Percentiles rank a stretch among this genome's conserved stretches.
Conservation (phyloP, 2,113 vertebrate species). For the Falcunculus frontatus region DNA sequence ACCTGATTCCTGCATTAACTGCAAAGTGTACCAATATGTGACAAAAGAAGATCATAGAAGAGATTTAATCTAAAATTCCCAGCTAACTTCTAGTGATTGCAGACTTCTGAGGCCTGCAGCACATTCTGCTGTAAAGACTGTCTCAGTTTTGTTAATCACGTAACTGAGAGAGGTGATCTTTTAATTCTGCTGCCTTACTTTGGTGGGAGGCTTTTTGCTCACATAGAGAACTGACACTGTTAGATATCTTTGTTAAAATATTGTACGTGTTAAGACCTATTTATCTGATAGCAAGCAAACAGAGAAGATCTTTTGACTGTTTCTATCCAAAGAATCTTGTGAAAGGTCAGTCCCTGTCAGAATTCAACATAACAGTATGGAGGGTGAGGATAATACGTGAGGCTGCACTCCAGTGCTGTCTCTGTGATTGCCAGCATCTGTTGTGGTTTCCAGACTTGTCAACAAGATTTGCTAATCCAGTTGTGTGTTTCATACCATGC, state of each 20-base stretch:
- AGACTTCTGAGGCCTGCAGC: not conserved
- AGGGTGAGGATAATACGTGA: not conserved
- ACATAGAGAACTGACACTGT: not conserved
- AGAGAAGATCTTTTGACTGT: not conserved
- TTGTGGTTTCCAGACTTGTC: conserved; percentile 47
- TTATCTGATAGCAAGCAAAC: not conserved
- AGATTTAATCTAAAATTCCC: not conserved
- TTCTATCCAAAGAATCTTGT: not conserved
- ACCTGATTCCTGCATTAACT: not conserved
- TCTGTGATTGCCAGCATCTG: conserved; percentile 37
- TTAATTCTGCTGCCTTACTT: not conserved
- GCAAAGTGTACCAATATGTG: not conserved
- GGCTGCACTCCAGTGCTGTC: not conserved
- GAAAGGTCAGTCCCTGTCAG: not conserved
- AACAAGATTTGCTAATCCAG: conserved; percentile 31
- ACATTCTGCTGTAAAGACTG: not conserved
- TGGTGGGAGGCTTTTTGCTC: not conserved
- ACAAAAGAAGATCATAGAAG: not conserved
- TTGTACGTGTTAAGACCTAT: not conserved
- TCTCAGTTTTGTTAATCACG: not conserved
- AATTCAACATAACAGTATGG: not conserved
- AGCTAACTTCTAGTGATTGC: not conserved
- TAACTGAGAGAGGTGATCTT: not conserved
- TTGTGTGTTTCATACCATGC: conserved; percentile 9
- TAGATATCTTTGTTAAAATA: not conserved